phyloP scores from a whole-genome alignment of 2,113 vertebrate genomes.

The Progne subis region DNA sequence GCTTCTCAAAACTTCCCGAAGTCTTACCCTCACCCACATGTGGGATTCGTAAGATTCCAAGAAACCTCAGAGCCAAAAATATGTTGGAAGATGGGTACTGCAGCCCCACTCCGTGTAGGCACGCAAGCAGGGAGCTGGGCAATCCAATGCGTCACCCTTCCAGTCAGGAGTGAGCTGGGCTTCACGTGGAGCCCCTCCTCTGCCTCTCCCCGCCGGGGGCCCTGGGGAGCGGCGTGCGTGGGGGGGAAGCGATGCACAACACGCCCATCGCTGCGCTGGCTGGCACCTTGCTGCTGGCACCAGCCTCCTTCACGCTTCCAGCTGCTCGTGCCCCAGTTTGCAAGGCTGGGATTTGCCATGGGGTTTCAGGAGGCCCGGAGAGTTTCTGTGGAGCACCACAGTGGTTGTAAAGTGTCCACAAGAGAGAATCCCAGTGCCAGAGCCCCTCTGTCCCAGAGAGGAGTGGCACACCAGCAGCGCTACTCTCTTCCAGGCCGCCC shows the following conservation, averaged over 20 bases:
- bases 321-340: neutral
- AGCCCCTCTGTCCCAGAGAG: neutral
- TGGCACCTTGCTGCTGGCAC: neutral
- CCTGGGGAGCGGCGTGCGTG: neutral
- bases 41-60: fast-evolving
- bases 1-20: neutral
- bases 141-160: fast-evolving
- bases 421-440: neutral
- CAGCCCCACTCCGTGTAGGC: neutral
- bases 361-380: fast-evolving
- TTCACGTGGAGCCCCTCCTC: neutral
- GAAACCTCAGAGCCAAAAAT: neutral
- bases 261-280: neutral
- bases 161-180: neutral
- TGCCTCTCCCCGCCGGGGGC: neutral
- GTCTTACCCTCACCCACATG: fast-evolving
- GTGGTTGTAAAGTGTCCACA: fast-evolving
- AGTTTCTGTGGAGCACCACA: fast-evolving
- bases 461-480: fast-evolving
- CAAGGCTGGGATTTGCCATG: neutral
- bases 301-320: fast-evolving
- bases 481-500: neutral
- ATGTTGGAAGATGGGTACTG: fast-evolving
- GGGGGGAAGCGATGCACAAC: neutral
- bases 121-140: fast-evolving